Base-by-base conservation (phyloP, 2,113 vertebrate genomes). In the Chaetodon auriga region DNA sequence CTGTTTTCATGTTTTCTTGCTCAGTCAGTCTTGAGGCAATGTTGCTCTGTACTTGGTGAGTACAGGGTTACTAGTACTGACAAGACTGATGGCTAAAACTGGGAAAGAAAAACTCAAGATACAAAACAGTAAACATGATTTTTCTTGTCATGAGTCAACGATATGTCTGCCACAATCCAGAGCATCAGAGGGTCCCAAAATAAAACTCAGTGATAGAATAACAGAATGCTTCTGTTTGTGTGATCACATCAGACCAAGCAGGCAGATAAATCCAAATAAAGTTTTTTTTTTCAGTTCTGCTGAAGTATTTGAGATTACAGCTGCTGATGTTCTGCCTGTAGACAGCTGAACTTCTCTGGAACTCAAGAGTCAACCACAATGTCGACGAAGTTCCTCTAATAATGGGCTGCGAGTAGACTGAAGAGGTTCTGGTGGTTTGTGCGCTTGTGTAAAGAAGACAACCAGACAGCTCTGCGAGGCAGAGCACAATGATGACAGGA, bases 351-450 rank as follows among this genome's bases (percentile, higher is more conserved):
- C 61, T 68, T 62, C 70, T 19, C 64, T 41, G 38, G 7, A 54
- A 41, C 19, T 36, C 25, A 66, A 77, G 8, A 41, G 74, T 11
- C 16, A 23, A 70, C 83, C 72, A 61, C 58, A 66, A 25, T 7
- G 65, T 60, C 3, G 41, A 15, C 55, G 16, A 15, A 15, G 82
- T 35, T 35, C 60, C 78, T 71, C 77, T 75, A 77, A 57, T 63
- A 35, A 51, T 2, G 7, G 23, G 21, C 1, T 78, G 57, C 38
- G 54, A 58, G 6, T 6, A 35, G 41, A 73, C 54, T 43, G 68
- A 38, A 46, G 48, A 66, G 62, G 61, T 35, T 53, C 21, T 80
- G 57, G 60, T 54, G 10, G 3, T 74, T 72, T 68, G 80, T 69
- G 68, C 21, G n/a, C 43, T 35, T 58, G 57, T 80, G 15, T 77